Evolutionary conservation across 2,797 vertebrate genomes (phyloP), one percentile per base, ranked within the genome.

Genomic region (Ciconia nigra): DNA sequence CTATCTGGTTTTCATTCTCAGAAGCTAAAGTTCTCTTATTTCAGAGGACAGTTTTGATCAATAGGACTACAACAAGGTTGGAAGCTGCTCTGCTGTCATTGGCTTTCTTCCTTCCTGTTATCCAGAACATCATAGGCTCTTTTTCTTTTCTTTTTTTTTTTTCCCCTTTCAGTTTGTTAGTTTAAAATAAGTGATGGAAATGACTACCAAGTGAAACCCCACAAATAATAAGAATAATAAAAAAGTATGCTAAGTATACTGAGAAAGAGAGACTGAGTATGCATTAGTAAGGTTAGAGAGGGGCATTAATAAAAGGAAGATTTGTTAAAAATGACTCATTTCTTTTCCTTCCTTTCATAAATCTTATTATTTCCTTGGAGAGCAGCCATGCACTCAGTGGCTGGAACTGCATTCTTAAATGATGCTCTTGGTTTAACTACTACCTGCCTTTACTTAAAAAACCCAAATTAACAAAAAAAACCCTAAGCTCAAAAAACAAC

Each of bases 1-100:
- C 31, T n/a, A 6, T 35, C 67, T 86, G 81, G 69, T 29, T 92
- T 93, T 83, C 22, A 1, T 86, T 76, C 89, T 86, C 84, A 88
- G 84, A 69, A 85, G 42, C 49, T 63, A 4, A 55, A 93, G 63
- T 87, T 89, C 57, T 95, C 76, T 69, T 31, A 74, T 96, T 96
- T 92, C 92, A 92, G 92, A 92, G 71, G 90, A 74, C 46, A 87
- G 11, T 62, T 94, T 66, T 92, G 76, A 96, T 95, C 96, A 96
- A 97, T 91, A 95, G 89, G 87, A 90, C 87, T 74, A 74, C 78
- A 65, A 51, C 26, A 89, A 85, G 54, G 46, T 79, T 96, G 89
- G 89, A 85, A 89, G 74, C 65, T 65, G 67, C 82, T 96, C 90
- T 89, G 67, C 78, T 95, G 49, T 61, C 76, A 52, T 6, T 74